Percentiles rank a stretch among this genome's conserved stretches.
phyloP scores from a whole-genome alignment of 1,140 invertebrate species.

The Agrypnia vestita region DNA sequence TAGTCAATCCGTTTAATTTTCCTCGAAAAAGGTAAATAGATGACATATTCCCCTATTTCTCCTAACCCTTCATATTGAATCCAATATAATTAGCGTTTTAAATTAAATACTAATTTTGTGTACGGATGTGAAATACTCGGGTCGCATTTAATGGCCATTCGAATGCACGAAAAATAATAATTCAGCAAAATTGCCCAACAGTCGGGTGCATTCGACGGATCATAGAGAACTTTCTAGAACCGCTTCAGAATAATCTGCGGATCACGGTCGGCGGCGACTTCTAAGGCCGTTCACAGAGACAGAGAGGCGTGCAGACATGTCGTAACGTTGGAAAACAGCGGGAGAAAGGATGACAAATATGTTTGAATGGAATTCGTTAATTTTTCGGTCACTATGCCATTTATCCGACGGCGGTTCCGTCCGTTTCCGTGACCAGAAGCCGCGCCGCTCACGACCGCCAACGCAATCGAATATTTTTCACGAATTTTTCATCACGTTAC shows the following conservation, averaged over 20 bases:
- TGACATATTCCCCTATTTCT: too few species aligned
- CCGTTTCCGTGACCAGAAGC: constrained; percentile 7
- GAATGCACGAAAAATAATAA: constrained; percentile 13
- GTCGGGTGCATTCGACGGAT: not conserved
- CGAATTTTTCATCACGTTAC: too few species aligned
- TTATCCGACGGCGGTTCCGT: not conserved
- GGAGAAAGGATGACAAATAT: constrained; percentile 24
- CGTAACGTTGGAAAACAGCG: constrained; percentile 7
- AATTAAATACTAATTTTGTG: too few species aligned
- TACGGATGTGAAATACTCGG: too few species aligned
- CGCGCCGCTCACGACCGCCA: not conserved
- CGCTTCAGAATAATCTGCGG: constrained; percentile 3
- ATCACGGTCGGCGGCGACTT: constrained; percentile 7
- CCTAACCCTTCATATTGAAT: too few species aligned
- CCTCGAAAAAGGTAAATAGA: too few species aligned
- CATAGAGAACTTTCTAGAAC: constrained; percentile 16
- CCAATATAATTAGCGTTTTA: too few species aligned
- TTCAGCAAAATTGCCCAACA: not conserved
- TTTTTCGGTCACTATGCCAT: constrained; percentile 6
- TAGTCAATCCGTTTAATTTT: too few species aligned
- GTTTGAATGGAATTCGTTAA: constrained; percentile 1
- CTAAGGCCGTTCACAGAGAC: not conserved
- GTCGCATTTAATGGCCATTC: not conserved
- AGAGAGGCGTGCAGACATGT: constrained; percentile 6
- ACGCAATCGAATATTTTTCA: too few species aligned